Conservation (phyloP, 1,140 invertebrate species). For the Chironomus striatipennis region DNA sequence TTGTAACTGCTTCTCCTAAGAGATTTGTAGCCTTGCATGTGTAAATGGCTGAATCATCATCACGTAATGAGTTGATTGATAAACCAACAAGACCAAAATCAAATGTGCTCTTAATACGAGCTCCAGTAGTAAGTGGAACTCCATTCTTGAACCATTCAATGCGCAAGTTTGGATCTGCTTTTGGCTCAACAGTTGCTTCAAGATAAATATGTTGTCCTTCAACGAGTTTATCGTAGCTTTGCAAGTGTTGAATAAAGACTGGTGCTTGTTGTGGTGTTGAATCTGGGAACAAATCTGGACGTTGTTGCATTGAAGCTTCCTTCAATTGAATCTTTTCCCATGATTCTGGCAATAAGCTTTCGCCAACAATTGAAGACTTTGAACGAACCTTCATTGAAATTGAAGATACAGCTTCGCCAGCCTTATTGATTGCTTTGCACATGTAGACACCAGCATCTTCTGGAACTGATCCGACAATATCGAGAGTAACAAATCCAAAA, state of each 20-base stretch:
- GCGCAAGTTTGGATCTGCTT: conserved; percentile 85
- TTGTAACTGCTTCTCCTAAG: conserved; percentile 84
- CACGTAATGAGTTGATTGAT: conserved; percentile 74
- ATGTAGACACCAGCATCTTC: conserved; percentile 89
- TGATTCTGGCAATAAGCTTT: conserved; percentile 74
- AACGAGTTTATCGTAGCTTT: conserved; percentile 73
- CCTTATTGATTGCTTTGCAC: conserved; percentile 84
- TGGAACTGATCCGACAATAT: conserved; percentile 78
- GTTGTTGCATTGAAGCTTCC: conserved; percentile 80
- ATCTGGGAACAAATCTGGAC: conserved; percentile 76
- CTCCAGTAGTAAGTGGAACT: conserved; percentile 70
- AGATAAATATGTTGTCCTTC: conserved; percentile 88
- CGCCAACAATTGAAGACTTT: conserved; percentile 65
- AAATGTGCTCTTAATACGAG: conserved; percentile 78
- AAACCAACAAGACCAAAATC: conserved; percentile 91
- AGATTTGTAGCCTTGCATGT: conserved; percentile 87
- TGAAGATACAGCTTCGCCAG: conserved; percentile 85
- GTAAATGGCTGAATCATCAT: conserved; percentile 89
- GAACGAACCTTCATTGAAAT: conserved; percentile 80
- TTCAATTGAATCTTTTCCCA: conserved; percentile 85
- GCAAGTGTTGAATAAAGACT: conserved; percentile 83
- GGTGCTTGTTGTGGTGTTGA: conserved; percentile 74
- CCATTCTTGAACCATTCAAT: conserved; percentile 93
- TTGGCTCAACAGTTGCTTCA: conserved; percentile 92
- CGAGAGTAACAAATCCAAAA: conserved; percentile 88